These are phyloP conservation scores for Disparrhopalites patrizii DNA, from an alignment of 2,888 invertebrate species.

Conservation along the genomic window DNA sequence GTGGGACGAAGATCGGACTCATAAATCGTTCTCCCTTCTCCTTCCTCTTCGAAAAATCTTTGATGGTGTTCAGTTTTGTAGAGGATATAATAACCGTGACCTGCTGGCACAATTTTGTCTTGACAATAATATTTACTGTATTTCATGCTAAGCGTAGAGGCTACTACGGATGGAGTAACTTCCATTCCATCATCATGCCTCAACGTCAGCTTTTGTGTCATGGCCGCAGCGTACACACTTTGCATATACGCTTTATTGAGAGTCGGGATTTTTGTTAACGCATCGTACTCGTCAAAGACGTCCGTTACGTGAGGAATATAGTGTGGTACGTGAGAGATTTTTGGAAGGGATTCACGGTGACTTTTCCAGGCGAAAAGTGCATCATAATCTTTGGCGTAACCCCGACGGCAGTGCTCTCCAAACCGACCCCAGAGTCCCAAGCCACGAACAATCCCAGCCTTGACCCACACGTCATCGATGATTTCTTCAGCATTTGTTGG, in stretches of 20 bases:
- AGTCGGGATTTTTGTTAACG: background rate
- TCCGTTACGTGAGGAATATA: background rate
- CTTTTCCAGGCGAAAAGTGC: background rate
- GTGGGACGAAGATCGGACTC: background rate
- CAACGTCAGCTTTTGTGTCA: background rate
- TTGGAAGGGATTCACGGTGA: background rate
- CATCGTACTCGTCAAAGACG: background rate
- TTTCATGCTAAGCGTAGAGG: no score
- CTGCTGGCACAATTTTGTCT: no score
- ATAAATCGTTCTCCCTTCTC: background rate
- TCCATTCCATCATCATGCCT: background rate
- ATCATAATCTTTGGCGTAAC: background rate
- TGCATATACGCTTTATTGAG: background rate
- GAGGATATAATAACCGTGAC: no score
- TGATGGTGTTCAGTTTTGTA: no score
- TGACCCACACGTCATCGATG: background rate
- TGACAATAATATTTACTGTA: no score
- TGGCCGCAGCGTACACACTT: background rate
- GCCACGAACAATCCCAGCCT: background rate
- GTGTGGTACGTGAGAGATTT: background rate
- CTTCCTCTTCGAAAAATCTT: no score
- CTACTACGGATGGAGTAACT: background rate
- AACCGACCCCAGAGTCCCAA: constrained; percentile 1
- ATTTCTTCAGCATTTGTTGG: background rate
- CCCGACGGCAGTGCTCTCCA: background rate